Evolutionary conservation across 1,140 invertebrate species (phyloP).

Genomic region (Drosophila mauritiana): DNA sequence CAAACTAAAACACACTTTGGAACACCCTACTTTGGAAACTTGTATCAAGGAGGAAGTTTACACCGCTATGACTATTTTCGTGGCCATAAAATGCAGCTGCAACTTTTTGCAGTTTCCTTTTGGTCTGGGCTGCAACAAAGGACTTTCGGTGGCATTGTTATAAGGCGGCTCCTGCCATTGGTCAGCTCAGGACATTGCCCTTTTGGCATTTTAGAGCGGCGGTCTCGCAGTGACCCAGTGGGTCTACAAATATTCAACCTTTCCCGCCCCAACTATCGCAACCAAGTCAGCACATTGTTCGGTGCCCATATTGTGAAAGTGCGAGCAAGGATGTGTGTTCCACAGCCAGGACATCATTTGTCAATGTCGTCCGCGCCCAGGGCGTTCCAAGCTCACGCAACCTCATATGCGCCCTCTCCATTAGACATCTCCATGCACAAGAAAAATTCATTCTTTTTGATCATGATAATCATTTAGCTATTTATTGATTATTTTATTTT

Average conservation of each 20-base stretch:
- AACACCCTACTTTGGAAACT: slow-evolving; percentile 37
- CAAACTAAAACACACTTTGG: background rate
- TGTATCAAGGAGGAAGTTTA: slow-evolving; percentile 39
- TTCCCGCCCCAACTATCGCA: slow-evolving; percentile 1
- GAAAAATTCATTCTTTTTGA: no score
- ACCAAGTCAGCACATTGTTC: slow-evolving; percentile 52
- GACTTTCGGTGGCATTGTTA: slow-evolving; percentile 65
- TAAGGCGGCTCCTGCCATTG: slow-evolving; percentile 35
- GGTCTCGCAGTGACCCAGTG: slow-evolving; percentile 58
- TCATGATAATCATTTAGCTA: background rate
- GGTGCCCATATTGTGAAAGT: slow-evolving; percentile 15
- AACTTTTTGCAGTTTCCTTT: slow-evolving; percentile 44
- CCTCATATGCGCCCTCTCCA: slow-evolving; percentile 51
- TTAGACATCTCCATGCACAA: slow-evolving; percentile 23
- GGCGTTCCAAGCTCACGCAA: slow-evolving; percentile 52
- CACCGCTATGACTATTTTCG: slow-evolving; percentile 51
- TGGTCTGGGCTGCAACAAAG: slow-evolving; percentile 51
- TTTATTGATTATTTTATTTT: background rate
- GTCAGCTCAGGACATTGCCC: slow-evolving; percentile 64
- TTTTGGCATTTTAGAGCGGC: slow-evolving; percentile 25
- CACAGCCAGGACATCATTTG: slow-evolving; percentile 69
- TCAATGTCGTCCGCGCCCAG: slow-evolving; percentile 71
- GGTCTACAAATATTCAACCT: slow-evolving; percentile 64
- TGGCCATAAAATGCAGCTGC: slow-evolving; percentile 75
- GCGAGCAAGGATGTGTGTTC: slow-evolving; percentile 33